Percentiles rank a stretch among this genome's conserved stretches.
phyloP scores from a whole-genome alignment of 2,113 vertebrate genomes.

The Gobio gobio region DNA sequence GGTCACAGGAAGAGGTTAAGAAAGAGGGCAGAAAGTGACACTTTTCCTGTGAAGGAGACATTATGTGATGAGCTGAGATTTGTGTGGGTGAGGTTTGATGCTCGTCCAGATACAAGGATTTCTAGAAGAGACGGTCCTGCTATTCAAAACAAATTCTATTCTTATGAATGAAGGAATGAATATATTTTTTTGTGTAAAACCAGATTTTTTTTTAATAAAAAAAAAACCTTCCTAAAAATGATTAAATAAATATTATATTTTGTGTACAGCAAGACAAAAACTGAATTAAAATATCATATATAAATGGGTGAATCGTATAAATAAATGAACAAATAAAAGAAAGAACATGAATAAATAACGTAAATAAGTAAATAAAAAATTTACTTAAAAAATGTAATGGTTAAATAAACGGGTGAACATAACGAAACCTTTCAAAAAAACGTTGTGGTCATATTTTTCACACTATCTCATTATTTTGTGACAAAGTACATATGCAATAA shows the following conservation, averaged over 20 bases:
- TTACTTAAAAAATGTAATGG: too few species aligned
- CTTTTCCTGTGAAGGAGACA: slow-evolving; percentile 38
- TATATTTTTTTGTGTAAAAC: background rate
- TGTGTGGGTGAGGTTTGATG: slow-evolving; percentile 5
- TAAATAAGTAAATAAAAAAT: too few species aligned
- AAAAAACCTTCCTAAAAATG: background rate
- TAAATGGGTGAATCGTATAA: background rate
- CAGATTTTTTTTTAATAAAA: background rate
- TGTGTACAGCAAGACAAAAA: background rate
- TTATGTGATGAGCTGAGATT: slow-evolving; percentile 25
- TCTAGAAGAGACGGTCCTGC: background rate
- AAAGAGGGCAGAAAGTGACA: background rate
- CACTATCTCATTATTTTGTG: background rate
- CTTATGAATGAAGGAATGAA: background rate
- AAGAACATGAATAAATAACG: too few species aligned
- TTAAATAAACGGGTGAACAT: too few species aligned
- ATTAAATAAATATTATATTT: too few species aligned
- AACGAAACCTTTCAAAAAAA: background rate
- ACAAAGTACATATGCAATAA: background rate
- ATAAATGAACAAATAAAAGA: too few species aligned
- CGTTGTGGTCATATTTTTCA: background rate
- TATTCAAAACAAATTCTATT: background rate
- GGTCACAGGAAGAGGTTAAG: slow-evolving; percentile 9
- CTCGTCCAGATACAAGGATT: background rate
- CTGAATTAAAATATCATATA: background rate